Conservation (phyloP, 2,888 invertebrate genomes). For the Habrosyne pyritoides region DNA sequence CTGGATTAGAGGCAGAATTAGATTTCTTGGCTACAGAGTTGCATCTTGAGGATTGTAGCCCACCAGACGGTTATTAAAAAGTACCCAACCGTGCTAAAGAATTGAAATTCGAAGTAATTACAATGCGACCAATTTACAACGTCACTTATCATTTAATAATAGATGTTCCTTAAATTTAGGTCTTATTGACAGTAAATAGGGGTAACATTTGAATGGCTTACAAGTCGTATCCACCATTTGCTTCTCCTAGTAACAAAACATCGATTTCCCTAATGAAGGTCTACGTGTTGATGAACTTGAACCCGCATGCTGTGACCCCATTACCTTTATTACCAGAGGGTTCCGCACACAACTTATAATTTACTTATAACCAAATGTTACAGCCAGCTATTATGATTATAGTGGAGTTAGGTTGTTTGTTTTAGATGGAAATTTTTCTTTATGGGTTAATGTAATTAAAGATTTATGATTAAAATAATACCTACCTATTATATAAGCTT, state of each 20-base stretch:
- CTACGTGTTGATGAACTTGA: conserved; percentile 44
- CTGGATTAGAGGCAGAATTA: too few relatives aligned
- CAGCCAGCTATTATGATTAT: not conserved
- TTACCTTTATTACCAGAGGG: conserved; percentile 21
- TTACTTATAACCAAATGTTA: conserved; percentile 7
- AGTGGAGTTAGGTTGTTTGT: not conserved
- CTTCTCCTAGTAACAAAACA: conserved; percentile 25
- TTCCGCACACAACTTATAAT: not conserved
- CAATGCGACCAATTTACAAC: too few relatives aligned
- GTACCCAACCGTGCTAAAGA: too few relatives aligned
- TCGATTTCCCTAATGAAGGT: conserved; percentile 50
- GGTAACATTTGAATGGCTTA: too few relatives aligned
- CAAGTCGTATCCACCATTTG: conserved; percentile 10
- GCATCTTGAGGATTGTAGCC: too few relatives aligned
- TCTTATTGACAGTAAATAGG: too few relatives aligned
- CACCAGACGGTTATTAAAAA: too few relatives aligned
- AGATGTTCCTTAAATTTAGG: too few relatives aligned
- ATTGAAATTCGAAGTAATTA: too few relatives aligned
- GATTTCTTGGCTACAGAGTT: too few relatives aligned
- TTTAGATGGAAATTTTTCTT: not conserved
- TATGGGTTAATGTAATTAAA: not conserved
- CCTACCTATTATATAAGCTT: too few relatives aligned
- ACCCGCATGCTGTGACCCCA: conserved; percentile 40
- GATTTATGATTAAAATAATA: not conserved
- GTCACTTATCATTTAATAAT: too few relatives aligned